These are phyloP conservation scores for Dendroctonus ponderosae DNA, from an alignment of 1,140 invertebrate genomes.

Conservation along the genomic window DNA sequence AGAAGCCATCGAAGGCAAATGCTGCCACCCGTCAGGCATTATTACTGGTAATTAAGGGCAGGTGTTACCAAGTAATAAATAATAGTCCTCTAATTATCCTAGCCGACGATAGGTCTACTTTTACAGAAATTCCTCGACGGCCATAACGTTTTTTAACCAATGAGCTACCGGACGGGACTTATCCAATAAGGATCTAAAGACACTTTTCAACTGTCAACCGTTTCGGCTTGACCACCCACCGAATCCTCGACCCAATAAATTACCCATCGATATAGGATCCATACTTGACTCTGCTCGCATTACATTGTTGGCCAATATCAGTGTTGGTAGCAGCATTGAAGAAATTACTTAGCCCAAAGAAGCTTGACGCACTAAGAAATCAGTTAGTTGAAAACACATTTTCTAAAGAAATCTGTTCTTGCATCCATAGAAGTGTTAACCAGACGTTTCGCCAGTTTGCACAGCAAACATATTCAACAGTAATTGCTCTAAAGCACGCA, in stretches of 20 bases:
- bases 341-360: too few relatives aligned
- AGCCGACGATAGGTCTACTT: constrained; percentile 12
- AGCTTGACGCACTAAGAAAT: too few relatives aligned
- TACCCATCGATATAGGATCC: constrained; percentile 40
- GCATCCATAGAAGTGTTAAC: too few relatives aligned
- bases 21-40: too few relatives aligned
- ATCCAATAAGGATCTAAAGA: constrained; percentile 46
- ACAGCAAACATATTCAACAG: too few relatives aligned
- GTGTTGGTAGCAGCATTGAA: neutral
- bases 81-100: constrained; percentile 1
- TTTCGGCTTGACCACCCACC: constrained; percentile 43
- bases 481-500: too few relatives aligned
- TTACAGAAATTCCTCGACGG: constrained; percentile 19
- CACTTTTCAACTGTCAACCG: constrained; percentile 47
- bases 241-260: constrained; percentile 43
- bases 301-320: neutral
- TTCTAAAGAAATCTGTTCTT: too few relatives aligned
- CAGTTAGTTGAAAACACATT: too few relatives aligned
- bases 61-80: constrained; percentile 12
- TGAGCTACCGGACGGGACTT: constrained; percentile 45
- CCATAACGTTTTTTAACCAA: constrained; percentile 35
- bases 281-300: constrained; percentile 22
- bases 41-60: constrained; percentile 6
- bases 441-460: too few relatives aligned
- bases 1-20: too few relatives aligned